These are phyloP conservation scores for Neogobius melanostomus DNA, from an alignment of 2,113 vertebrate species.

Conservation along the genomic window DNA sequence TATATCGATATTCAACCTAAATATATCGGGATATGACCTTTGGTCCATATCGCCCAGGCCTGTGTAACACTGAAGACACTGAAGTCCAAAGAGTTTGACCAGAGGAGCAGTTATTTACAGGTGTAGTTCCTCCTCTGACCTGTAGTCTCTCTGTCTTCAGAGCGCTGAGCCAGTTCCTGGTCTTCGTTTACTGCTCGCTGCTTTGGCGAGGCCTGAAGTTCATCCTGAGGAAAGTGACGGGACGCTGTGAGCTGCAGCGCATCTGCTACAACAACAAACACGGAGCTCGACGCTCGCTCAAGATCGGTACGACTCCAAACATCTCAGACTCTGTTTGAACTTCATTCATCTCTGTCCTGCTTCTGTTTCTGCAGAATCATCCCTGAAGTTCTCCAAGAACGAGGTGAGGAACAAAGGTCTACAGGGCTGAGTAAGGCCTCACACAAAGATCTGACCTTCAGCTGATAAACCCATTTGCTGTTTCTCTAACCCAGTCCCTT, in stretches of 20 bases:
- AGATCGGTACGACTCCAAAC: conserved; percentile 81
- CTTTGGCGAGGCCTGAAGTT: conserved; percentile 96
- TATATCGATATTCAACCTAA: too few relatives aligned
- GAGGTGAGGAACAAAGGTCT: conserved; percentile 75
- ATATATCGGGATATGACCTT: too few relatives aligned
- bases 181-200: conserved; percentile 95
- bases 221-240: conserved; percentile 88
- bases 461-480: neutral
- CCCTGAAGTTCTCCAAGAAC: conserved; percentile 89
- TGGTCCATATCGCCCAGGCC: too few relatives aligned
- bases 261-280: conserved; percentile 95
- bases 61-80: too few relatives aligned
- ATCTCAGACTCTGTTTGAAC: too few relatives aligned
- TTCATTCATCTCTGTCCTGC: too few relatives aligned
- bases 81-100: too few relatives aligned
- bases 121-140: too few relatives aligned
- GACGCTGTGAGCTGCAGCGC: conserved; percentile 93
- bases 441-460: too few relatives aligned
- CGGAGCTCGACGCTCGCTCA: conserved; percentile 91
- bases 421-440: too few relatives aligned
- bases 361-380: conserved; percentile 84
- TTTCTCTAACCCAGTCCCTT: too few relatives aligned
- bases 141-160: conserved; percentile 65
- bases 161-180: conserved; percentile 90
- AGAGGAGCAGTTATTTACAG: too few relatives aligned